Evolutionary conservation across 2,797 vertebrate genomes (phyloP), one percentile per base, ranked within the genome.

Genomic region (Neoniphon sammara): DNA sequence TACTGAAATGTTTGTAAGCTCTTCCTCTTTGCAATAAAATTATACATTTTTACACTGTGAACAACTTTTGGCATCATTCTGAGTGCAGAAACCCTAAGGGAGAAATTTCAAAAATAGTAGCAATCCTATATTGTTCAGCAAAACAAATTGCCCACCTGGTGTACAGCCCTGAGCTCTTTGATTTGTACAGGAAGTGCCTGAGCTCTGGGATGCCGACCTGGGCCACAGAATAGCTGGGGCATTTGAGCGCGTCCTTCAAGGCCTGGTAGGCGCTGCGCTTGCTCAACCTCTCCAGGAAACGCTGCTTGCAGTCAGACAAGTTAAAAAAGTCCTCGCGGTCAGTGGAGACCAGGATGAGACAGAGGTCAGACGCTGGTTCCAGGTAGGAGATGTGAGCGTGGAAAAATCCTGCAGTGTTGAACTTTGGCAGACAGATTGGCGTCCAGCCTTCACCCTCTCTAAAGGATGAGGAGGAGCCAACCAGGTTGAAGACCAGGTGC

Each of bases 141-240:
- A 23, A n/a, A 53, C 1, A 2, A 50, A 34, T 4, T 10, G 55
- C 87, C 70, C 69, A 99, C 98, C 98, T 98, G 91, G 98, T 99
- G 89, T 98, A 99, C 75, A 99, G 95, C 49, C 97, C 97, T 0
- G 98, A 98, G 92, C 98, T 99, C 93, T 97, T 99, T 9, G 97
- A 99, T 87, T 99, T 99, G 91, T 99, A 99, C 81, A 99, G 93
- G 90, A 99, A 99, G 93, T 99, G 98, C 49, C 96, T 92, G 77
- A 99, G 96, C 86, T 99, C 96, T 0, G 96, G 96, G 83, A 99
- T 96, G 85, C 96, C 96, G 60, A 98, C 96, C 81, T 97, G 97
- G 52, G 91, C 87, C 0, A 96, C 94, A 0, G 95, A 94, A 86
- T 99, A 99, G 82, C 90, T 95, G 42, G 96, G 96, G 20, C 83